A percentile compares a stretch with the other conserved stretches of the same genome.
Evolutionary conservation across 2,888 invertebrate species (phyloP).

Genomic region (Tortricodes alternella): DNA sequence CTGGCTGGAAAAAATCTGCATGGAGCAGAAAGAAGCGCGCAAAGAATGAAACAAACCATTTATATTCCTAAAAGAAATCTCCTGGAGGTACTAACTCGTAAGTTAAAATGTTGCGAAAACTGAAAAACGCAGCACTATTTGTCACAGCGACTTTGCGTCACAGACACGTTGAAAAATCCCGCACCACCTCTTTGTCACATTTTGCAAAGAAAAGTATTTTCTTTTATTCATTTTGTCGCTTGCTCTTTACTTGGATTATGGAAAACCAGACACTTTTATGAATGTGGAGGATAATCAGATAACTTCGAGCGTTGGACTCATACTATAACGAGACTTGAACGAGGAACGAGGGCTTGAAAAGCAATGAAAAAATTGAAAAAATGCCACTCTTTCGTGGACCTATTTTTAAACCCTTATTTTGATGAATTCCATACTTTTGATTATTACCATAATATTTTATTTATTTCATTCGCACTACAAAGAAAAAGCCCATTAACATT

Average conservation of each 20-base stretch:
- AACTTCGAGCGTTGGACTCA: not conserved
- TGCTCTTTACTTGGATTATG: conserved; percentile 42
- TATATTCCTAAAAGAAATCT: conserved; percentile 35
- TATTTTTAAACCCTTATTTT: no score
- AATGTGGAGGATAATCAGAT: conserved; percentile 23
- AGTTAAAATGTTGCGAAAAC: conserved; percentile 66
- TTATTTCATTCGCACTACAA: conserved; percentile 2
- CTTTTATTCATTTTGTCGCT: conserved; percentile 64
- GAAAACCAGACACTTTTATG: conserved; percentile 27
- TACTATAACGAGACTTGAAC: no score
- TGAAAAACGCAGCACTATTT: conserved; percentile 68
- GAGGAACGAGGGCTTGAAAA: no score
- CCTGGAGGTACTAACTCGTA: conserved; percentile 54
- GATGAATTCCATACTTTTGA: not conserved
- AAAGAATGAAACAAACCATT: conserved; percentile 28
- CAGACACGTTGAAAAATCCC: conserved; percentile 72
- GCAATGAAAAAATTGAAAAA: no score
- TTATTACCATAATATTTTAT: not conserved
- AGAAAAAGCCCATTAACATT: conserved; percentile 42
- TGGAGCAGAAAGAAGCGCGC: conserved; percentile 4
- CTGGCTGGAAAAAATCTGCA: conserved; percentile 13
- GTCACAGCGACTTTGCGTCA: conserved; percentile 70
- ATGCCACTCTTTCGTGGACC: no score
- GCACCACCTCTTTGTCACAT: conserved; percentile 73
- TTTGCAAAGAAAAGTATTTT: conserved; percentile 67